Conservation (phyloP, 1,140 invertebrate species). For the Meteorus sp. region DNA sequence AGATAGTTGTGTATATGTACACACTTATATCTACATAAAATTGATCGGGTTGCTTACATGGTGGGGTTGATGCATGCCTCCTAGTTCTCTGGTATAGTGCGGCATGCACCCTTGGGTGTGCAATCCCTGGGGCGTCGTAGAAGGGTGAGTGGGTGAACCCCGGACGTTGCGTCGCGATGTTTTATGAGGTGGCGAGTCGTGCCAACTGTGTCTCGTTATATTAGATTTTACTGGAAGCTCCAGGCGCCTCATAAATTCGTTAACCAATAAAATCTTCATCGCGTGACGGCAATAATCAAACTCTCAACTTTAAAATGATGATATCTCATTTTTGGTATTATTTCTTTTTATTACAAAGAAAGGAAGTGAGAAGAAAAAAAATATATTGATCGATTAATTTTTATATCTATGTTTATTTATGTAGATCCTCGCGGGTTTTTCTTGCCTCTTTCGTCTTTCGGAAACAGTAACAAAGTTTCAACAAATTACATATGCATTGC, state of each 20-base stretch:
- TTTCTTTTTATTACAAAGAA: slow-evolving; percentile 7
- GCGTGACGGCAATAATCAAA: slow-evolving; percentile 38
- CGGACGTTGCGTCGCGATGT: slow-evolving; percentile 37
- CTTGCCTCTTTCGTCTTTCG: too few species aligned
- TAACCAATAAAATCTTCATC: slow-evolving; percentile 55
- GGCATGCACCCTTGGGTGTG: slow-evolving; percentile 18
- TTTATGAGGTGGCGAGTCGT: slow-evolving; percentile 53
- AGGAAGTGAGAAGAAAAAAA: too few species aligned
- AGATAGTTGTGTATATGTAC: background rate
- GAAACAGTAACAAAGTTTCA: too few species aligned
- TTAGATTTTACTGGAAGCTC: slow-evolving; percentile 50
- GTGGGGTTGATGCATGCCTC: slow-evolving; percentile 8
- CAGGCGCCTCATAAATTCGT: slow-evolving; percentile 53
- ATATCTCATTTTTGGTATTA: background rate
- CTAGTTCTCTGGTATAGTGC: background rate
- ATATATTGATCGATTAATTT: too few species aligned
- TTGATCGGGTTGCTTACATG: slow-evolving; percentile 32
- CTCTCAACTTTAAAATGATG: slow-evolving; percentile 29
- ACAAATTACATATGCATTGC: too few species aligned
- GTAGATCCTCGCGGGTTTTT: too few species aligned
- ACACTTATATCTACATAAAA: slow-evolving; percentile 37
- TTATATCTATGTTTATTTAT: too few species aligned
- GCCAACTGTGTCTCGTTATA: slow-evolving; percentile 56
- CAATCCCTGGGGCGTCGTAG: slow-evolving; percentile 43
- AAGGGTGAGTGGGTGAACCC: slow-evolving; percentile 29